Conservation (phyloP, 2,113 vertebrate species). For the Saccopteryx leptura region DNA sequence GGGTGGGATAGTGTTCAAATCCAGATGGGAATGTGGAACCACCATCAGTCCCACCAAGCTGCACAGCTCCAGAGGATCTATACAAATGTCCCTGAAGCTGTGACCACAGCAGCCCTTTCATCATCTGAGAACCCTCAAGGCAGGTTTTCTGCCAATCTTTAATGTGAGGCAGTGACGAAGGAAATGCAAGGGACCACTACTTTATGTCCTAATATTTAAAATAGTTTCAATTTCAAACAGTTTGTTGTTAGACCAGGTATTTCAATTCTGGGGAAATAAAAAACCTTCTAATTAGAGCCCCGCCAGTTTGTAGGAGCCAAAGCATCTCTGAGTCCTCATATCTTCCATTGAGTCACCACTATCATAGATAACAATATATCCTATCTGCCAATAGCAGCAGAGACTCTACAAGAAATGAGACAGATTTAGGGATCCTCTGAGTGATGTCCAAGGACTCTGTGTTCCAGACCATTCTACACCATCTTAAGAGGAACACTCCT, state of each 20-base stretch:
- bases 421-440: background rate
- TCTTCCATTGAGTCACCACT: background rate
- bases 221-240: slow-evolving; percentile 2
- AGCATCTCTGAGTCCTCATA: background rate
- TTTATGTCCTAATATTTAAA: background rate
- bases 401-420: background rate
- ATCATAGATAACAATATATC: background rate
- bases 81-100: background rate
- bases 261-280: slow-evolving; percentile 32
- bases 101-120: background rate
- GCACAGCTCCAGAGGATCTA: background rate
- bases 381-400: background rate
- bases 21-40: background rate
- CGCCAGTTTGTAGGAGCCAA: background rate
- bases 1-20: background rate
- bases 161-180: background rate
- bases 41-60: background rate
- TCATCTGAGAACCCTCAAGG: background rate
- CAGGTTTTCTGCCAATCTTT: background rate
- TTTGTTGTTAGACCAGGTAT: background rate
- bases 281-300: background rate
- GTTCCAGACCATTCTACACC: background rate
- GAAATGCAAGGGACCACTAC: background rate
- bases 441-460: background rate
- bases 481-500: background rate